Evolutionary conservation across 2,888 invertebrate species (phyloP), one percentile per base, ranked within the genome.

Genomic region (Chymomyza procnemis): DNA sequence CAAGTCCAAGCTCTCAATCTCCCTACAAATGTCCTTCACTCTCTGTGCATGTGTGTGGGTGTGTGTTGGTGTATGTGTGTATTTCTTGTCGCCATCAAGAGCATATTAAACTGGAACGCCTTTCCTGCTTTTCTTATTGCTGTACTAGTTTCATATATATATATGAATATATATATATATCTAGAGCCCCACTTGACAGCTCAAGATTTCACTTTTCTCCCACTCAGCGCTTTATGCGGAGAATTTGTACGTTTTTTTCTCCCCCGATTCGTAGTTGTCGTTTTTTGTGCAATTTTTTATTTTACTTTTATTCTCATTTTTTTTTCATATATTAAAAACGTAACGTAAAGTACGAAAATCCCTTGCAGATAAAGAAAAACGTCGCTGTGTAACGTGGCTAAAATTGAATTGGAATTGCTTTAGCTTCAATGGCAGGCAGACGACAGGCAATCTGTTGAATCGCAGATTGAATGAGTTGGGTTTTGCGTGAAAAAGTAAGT

Each of bases 381-480:
- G 71, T 67, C 71, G 74, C 69, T 73, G 50, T 4, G 19, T n/a
- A 50, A 21, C 14, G 69, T 83, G 71, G 81, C 82, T 80, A 74
- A 87, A 87, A 84, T 87, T 87, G 78, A 87, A 87, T 85, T 87
- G 87, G 76, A 84, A 85, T 85, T 78, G 80, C 80, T 86, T 82
- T 69, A 82, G 76, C 78, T 82, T 72, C 81, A 82, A 71, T 74
- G 81, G 71, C 84, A 85, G 78, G 66, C 75, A 71, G 78, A 64
- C 85, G 87, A 80, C 82, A 78, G 87, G 76, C 87, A 87, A 84
- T 84, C 87, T 84, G 87, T 85, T 78, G 82, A 82, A 73, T 54
- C 47, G 70, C 67, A 73, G 85, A 84, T 84, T 82, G 86, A 86
- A 84, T 77, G 67, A 78, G 71, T 21, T n/a, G 60, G 48, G 19